Percentiles rank a stretch among this genome's conserved stretches.
Evolutionary conservation across 2,113 vertebrate species (phyloP).

Genomic region (Probosciger aterrimus): DNA sequence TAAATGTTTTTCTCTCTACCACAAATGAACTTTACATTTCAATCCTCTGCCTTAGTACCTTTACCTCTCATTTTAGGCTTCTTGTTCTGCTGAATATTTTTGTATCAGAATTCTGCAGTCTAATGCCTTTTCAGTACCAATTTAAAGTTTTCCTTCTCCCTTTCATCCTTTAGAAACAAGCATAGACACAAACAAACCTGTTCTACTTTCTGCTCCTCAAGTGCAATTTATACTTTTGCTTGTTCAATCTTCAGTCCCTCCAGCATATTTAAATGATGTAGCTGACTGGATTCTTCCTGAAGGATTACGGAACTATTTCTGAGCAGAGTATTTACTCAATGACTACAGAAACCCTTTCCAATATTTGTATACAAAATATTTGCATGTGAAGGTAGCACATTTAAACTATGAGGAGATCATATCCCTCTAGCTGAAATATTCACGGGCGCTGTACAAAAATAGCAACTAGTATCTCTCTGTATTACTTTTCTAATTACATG

Average conservation of each 20-base stretch:
- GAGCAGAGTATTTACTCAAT: neutral
- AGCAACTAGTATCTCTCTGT: neutral
- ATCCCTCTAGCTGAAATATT: neutral
- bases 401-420: neutral
- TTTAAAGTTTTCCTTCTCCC: neutral
- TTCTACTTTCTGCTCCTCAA: constrained; percentile 16
- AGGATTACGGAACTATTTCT: neutral
- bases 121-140: neutral
- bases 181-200: neutral
- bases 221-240: neutral
- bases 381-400: neutral
- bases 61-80: neutral
- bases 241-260: neutral
- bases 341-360: neutral
- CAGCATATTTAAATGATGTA: constrained; percentile 1
- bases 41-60: neutral
- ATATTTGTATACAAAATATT: neutral
- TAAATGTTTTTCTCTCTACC: neutral
- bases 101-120: neutral
- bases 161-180: constrained; percentile 15
- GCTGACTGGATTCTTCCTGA: neutral
- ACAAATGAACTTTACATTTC: constrained; percentile 6
- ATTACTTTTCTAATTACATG: neutral
- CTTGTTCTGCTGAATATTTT: constrained; percentile 33
- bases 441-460: neutral